phyloP scores from a whole-genome alignment of 2,797 vertebrate genomes.

The Linurgus olivaceus region DNA sequence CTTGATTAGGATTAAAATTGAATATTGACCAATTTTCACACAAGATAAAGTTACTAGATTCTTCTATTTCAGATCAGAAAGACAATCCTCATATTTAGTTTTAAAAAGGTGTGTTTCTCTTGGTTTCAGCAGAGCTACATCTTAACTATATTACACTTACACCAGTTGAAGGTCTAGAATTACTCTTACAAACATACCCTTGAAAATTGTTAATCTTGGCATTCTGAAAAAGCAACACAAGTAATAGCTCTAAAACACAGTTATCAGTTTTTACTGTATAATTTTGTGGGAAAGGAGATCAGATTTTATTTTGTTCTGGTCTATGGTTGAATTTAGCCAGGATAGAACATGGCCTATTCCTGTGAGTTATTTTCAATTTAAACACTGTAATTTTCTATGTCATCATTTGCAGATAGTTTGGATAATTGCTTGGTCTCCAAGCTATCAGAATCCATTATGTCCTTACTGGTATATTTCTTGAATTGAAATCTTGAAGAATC shows the following conservation, averaged over 20 bases:
- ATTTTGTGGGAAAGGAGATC: background rate
- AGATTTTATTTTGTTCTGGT: background rate
- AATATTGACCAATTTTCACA: background rate
- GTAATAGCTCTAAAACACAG: background rate
- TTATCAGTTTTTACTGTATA: background rate
- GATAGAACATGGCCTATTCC: background rate
- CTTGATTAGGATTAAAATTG: background rate
- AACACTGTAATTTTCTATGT: background rate
- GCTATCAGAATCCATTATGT: background rate
- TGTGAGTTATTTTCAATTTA: background rate
- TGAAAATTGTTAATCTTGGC: background rate
- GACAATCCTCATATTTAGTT: background rate
- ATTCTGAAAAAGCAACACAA: background rate
- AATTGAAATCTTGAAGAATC: background rate
- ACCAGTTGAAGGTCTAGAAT: background rate
- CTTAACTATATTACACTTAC: background rate
- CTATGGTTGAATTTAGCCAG: background rate
- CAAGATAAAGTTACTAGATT: background rate
- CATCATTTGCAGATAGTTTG: background rate
- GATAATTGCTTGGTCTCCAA: background rate
- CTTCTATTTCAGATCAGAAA: background rate
- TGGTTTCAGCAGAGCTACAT: background rate
- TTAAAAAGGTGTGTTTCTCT: background rate
- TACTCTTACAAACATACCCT: background rate
- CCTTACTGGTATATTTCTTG: background rate